Base-by-base conservation (phyloP, 2,797 vertebrate species). In the Tauraco hartlaubi region DNA sequence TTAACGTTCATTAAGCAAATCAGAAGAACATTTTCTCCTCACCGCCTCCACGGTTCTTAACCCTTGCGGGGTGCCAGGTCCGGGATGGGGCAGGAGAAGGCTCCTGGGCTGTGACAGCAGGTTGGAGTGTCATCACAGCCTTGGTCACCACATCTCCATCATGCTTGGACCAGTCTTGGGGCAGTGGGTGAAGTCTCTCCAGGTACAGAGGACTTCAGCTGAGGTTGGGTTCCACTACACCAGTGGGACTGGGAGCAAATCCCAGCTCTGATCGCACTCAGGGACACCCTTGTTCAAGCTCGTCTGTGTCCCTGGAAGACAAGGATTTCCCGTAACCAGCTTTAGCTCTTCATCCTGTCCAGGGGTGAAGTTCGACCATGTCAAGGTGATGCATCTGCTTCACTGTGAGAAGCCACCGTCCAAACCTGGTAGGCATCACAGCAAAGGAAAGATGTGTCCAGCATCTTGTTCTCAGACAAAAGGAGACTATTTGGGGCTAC, bases 1-100 rank as follows among this genome's bases (percentile, higher is more conserved):
- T 98, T 98, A 98, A 97, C 92, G 96, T 98, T 98, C 98, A 98
- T 98, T 98, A 98, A 97, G 97, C 96, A 98, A 97, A 98, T 98
- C 97, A 97, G 97, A 97, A 94, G 96, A 97, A 97, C 81, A 64
- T 81, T 96, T 91, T 95, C 89, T 92, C 78, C 71, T 93, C 85
- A 54, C 90, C 14, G 55, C 92, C 90, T 92, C 61, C 89, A 93
- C 7, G 59, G 85, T 46, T 95, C 66, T 98, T 98, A 98, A 98
- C 97, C 85, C 97, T 97, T 97, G 69, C 6, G 0, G 64, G 72
- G 52, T 33, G 54, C 85, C 88, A 69, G 66, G 83, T 94, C 62
- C 9, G 0, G 35, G 21, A 6, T 9, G 4, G 80, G 91, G 51
- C 67, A 88, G 61, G 55, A 71, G 44, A 59, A 39, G 69, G 54